Percentiles rank a stretch among this genome's conserved stretches.
Conservation (phyloP, 2,113 vertebrate species). For the Ictidomys tridecemlineatus region DNA sequence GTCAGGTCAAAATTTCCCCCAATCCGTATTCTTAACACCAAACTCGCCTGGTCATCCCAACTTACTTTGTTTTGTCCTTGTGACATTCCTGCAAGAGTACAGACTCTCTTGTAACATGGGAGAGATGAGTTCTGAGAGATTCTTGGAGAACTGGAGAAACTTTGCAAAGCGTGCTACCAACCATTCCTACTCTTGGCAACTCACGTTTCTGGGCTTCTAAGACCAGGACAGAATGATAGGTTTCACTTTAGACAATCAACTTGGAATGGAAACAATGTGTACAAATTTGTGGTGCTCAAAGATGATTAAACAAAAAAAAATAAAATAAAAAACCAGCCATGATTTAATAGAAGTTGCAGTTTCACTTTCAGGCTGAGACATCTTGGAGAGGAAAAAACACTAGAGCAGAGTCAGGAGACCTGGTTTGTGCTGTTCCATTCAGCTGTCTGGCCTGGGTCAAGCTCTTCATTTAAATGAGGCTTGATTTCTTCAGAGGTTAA, state of each 20-base stretch:
- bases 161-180: background rate
- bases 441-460: background rate
- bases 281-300: constrained; percentile 19
- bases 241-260: constrained; percentile 43
- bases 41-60: background rate
- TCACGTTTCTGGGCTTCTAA: constrained; percentile 38
- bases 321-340: background rate
- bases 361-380: constrained; percentile 51
- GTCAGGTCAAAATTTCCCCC: background rate
- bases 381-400: background rate
- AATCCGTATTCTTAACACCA: background rate
- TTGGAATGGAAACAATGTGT: background rate
- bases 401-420: background rate
- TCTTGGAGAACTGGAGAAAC: background rate
- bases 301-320: background rate
- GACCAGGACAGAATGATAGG: constrained; percentile 18
- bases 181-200: background rate
- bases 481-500: constrained; percentile 47
- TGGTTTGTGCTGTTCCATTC: background rate
- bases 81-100: background rate
- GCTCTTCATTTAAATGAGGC: background rate
- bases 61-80: background rate
- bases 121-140: background rate
- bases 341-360: constrained; percentile 57
- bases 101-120: background rate